A percentile compares a stretch with the other conserved stretches of the same genome.
Conservation (phyloP, 2,113 vertebrate species). For the Etheostoma spectabile region DNA sequence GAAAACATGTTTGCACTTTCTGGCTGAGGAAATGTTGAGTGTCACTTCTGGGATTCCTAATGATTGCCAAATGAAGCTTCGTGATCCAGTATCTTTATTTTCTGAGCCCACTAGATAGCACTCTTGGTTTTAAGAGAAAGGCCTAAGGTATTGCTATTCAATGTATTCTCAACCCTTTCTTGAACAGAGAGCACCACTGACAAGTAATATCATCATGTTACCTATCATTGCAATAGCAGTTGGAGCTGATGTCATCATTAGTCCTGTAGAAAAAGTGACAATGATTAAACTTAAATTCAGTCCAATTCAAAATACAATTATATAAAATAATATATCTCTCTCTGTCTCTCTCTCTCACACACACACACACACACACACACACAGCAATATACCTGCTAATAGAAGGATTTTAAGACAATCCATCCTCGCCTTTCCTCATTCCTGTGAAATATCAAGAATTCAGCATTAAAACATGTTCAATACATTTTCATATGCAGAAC, state of each 20-base stretch:
- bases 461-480: background rate
- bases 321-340: background rate
- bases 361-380: background rate
- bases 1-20: no score
- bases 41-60: no score
- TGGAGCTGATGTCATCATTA: conserved; percentile 14
- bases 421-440: conserved; percentile 39
- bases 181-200: no score
- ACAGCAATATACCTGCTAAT: conserved; percentile 55
- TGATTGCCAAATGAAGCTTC: no score
- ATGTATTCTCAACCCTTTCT: no score
- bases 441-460: conserved; percentile 37
- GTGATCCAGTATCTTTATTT: no score
- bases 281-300: background rate
- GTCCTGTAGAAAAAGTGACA: conserved; percentile 36
- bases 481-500: background rate
- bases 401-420: conserved; percentile 22
- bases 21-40: no score
- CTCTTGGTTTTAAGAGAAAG: no score
- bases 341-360: no score
- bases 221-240: conserved; percentile 5
- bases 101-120: no score
- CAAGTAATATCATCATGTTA: conserved; percentile 6
- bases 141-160: no score
- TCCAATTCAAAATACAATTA: background rate